Base-by-base conservation (phyloP, 2,797 vertebrate genomes). In the Chaetodon trifasciatus region DNA sequence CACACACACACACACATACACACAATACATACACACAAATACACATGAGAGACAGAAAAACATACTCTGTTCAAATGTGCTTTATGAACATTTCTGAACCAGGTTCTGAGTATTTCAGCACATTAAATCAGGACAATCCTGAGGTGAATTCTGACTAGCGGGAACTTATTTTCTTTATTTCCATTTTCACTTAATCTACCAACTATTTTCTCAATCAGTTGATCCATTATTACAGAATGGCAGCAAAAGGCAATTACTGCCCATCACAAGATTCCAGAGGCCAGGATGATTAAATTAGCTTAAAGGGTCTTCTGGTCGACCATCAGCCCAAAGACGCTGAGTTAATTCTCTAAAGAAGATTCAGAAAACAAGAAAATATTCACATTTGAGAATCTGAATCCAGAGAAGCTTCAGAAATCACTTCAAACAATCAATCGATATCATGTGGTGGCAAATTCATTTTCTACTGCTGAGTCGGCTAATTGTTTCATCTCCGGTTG, bases 51-150 rank as follows among this genome's bases (percentile, higher is more conserved):
- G 13, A 77, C 16, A 44, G 42, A 39, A 57, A 9, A 80, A 74
- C n/a, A 79, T 60, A 76, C 17, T 62, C 46, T 49, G 56, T 83
- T 79, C 9, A 72, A 28, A 39, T 52, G 4, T 4, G 16, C 5
- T 40, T 62, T 2, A 17, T 44, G 12, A 65, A 72, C 64, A 60
- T 42, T 74, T 83, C 32, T 62, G 17, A 66, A 65, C 42, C 44
- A 12, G 56, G 44, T 40, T 84, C 63, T 67, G 12, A 46, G 69
- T 61, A 78, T 63, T 68, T 75, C n/a, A 70, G 40, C 32, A 66
- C 52, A 71, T 44, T 37, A 64, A 19, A 47, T 47, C 13, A 9
- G 46, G 46, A 17, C 10, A 62, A 71, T 61, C 16, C 10, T 63
- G 23, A 47, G 61, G 47, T 42, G 50, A 63, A 64, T 70, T 70